phyloP scores from a whole-genome alignment of 2,113 vertebrate genomes.

The Agapornis roseicollis region DNA sequence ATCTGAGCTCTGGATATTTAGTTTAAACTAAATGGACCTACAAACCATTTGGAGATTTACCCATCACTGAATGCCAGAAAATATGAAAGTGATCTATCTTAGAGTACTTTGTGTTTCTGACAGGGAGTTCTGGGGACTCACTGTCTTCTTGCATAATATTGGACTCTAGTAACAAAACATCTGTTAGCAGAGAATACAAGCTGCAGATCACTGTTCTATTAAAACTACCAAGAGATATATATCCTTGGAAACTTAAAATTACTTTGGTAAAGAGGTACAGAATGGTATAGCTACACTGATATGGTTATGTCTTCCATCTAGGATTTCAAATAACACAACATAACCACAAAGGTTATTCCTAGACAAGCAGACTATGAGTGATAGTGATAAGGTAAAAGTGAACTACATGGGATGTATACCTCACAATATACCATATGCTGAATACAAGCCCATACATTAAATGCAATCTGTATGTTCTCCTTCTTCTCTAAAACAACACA shows the following conservation, averaged over 20 bases:
- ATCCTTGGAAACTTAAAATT: background rate
- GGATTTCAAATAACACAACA: background rate
- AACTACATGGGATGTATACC: background rate
- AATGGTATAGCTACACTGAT: background rate
- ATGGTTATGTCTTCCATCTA: background rate
- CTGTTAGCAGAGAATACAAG: conserved; percentile 6
- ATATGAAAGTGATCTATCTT: conserved; percentile 26
- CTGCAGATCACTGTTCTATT: background rate
- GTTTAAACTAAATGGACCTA: background rate
- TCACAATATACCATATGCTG: background rate
- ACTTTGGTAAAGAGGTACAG: background rate
- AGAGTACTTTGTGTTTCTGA: conserved; percentile 50
- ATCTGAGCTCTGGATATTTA: background rate
- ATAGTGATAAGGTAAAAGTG: background rate
- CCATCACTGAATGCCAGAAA: conserved; percentile 24
- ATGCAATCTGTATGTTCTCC: background rate
- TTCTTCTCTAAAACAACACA: background rate
- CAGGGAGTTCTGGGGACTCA: conserved; percentile 24
- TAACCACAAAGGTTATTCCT: background rate
- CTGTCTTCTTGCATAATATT: conserved; percentile 41
- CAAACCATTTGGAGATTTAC: conserved; percentile 26
- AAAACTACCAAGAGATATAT: background rate
- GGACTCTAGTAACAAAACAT: conserved; percentile 27
- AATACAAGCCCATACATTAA: background rate
- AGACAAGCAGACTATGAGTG: background rate